These are phyloP conservation scores for Drosophila acutilabella DNA, from an alignment of 2,888 invertebrate species.

Conservation along the genomic window DNA sequence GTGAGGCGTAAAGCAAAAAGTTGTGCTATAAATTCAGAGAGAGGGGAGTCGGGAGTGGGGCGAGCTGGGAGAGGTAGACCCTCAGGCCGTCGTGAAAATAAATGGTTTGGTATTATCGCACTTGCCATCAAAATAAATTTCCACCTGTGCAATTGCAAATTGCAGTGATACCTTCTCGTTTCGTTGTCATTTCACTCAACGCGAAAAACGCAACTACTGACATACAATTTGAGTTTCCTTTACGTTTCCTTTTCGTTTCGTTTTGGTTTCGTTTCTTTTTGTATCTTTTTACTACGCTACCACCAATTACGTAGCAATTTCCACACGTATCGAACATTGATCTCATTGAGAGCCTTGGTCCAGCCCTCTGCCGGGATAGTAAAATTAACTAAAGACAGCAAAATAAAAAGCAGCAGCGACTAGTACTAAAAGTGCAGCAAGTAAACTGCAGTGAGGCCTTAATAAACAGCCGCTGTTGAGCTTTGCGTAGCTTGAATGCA, in stretches of 20 bases:
- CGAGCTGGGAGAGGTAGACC: background rate
- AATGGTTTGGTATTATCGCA: slow-evolving; percentile 78
- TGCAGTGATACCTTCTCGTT: slow-evolving; percentile 70
- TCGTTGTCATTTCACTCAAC: slow-evolving; percentile 60
- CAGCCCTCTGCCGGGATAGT: slow-evolving; percentile 24
- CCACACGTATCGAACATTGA: slow-evolving; percentile 78
- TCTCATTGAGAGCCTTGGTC: slow-evolving; percentile 61
- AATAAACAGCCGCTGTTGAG: background rate
- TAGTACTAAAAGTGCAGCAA: slow-evolving; percentile 27
- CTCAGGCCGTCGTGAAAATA: slow-evolving; percentile 56
- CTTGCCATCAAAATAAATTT: slow-evolving; percentile 81
- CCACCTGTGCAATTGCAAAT: slow-evolving; percentile 82
- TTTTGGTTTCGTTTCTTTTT: background rate
- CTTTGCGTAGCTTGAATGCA: slow-evolving; percentile 5
- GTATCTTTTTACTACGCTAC: slow-evolving; percentile 3
- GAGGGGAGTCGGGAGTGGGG: slow-evolving; percentile 7
- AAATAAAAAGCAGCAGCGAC: background rate
- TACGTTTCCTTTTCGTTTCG: slow-evolving; percentile 55
- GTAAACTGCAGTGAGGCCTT: slow-evolving; percentile 19
- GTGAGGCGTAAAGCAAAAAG: slow-evolving; percentile 39
- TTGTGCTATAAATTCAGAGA: slow-evolving; percentile 48
- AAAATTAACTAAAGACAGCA: slow-evolving; percentile 54
- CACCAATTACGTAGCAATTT: slow-evolving; percentile 80
- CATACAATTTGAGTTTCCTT: slow-evolving; percentile 69
- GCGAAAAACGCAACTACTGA: slow-evolving; percentile 50